phyloP scores from a whole-genome alignment of 2,797 vertebrate genomes.

The Tauraco hartlaubi region DNA sequence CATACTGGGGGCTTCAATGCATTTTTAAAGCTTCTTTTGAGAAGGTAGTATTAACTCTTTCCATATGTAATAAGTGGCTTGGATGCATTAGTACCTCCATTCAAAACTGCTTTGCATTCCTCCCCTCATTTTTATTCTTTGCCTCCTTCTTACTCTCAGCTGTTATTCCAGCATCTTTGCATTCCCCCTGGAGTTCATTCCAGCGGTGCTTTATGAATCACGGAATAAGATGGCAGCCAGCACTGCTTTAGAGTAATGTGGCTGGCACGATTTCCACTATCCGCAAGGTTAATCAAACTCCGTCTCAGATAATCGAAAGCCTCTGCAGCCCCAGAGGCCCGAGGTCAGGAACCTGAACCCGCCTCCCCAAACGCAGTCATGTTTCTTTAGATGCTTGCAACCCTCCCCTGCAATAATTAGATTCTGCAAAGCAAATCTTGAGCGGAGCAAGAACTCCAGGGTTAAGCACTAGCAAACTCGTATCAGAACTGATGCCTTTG shows the following conservation, averaged over 20 bases:
- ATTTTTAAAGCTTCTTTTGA: not conserved
- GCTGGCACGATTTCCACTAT: conserved; percentile 25
- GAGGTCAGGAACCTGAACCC: conserved; percentile 28
- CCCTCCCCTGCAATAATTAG: conserved; percentile 32
- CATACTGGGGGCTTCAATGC: not conserved
- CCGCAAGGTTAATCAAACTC: conserved; percentile 26
- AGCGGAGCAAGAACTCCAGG: not conserved
- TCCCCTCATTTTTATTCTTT: conserved; percentile 43
- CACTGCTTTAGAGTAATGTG: not conserved
- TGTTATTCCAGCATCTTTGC: conserved; percentile 64
- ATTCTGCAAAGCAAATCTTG: conserved; percentile 43
- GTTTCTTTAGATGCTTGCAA: conserved; percentile 21
- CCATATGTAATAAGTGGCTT: not conserved
- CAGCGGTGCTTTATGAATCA: conserved; percentile 60
- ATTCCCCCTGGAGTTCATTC: conserved; percentile 64
- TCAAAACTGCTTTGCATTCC: not conserved
- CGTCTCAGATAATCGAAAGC: conserved; percentile 9
- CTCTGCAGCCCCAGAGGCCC: conserved; percentile 24
- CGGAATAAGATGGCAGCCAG: conserved; percentile 53
- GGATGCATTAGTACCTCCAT: not conserved
- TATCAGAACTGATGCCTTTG: conserved; percentile 12
- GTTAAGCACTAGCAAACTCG: conserved; percentile 44
- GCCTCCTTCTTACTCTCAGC: conserved; percentile 42
- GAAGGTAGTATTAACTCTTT: not conserved
- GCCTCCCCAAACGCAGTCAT: not conserved